Percentiles rank a stretch among this genome's conserved stretches.
Evolutionary conservation across 1,140 invertebrate species (phyloP).

Genomic region (Phymastichus coffea): DNA sequence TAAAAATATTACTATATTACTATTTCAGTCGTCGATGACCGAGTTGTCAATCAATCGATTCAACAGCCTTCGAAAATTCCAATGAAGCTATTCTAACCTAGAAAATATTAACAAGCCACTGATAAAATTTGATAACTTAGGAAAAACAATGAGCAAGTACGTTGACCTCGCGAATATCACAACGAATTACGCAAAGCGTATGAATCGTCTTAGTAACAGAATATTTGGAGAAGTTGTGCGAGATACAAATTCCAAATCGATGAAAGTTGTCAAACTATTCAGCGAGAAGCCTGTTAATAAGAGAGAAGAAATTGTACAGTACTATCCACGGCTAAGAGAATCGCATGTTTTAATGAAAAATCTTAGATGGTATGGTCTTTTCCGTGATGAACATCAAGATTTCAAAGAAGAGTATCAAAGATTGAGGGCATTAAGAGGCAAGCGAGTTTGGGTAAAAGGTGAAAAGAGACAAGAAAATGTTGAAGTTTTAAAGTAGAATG

Average conservation of each 20-base stretch:
- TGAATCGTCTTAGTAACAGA: slow-evolving; percentile 81
- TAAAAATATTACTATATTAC: too few relatives aligned
- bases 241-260: slow-evolving; percentile 69
- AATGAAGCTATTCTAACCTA: too few relatives aligned
- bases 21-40: too few relatives aligned
- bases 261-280: slow-evolving; percentile 83
- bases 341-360: slow-evolving; percentile 70
- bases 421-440: slow-evolving; percentile 75
- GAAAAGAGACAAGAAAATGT: slow-evolving; percentile 17
- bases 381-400: slow-evolving; percentile 87
- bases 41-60: too few relatives aligned
- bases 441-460: slow-evolving; percentile 60
- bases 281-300: slow-evolving; percentile 74
- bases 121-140: too few relatives aligned
- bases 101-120: too few relatives aligned
- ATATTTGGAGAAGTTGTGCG: slow-evolving; percentile 89
- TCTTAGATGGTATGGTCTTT: slow-evolving; percentile 76
- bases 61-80: too few relatives aligned
- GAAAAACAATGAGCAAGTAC: slow-evolving; percentile 70
- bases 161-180: slow-evolving; percentile 65
- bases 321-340: slow-evolving; percentile 85
- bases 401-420: slow-evolving; percentile 88
- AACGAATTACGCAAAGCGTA: slow-evolving; percentile 79
- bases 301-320: slow-evolving; percentile 72
- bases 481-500: neutral